These are phyloP conservation scores for Tetanocera ferruginea DNA, from an alignment of 2,888 invertebrate genomes.

Conservation along the genomic window DNA sequence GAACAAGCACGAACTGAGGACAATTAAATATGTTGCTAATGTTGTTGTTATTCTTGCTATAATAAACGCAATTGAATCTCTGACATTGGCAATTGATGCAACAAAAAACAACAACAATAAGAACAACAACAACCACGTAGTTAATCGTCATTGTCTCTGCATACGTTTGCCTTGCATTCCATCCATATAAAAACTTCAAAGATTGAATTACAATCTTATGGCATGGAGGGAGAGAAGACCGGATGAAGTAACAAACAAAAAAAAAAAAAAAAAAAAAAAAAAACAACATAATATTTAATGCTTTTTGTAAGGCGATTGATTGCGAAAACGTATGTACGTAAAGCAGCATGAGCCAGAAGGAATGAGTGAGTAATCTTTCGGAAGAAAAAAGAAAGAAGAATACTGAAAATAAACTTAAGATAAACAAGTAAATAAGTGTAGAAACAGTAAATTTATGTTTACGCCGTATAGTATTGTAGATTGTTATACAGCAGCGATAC, in stretches of 20 bases:
- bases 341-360: background rate
- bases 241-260: no score
- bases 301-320: constrained; percentile 9
- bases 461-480: background rate
- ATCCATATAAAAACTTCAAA: constrained; percentile 1
- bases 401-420: background rate
- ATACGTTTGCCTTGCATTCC: constrained; percentile 15
- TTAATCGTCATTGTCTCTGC: background rate
- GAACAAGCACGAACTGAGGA: background rate
- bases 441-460: background rate
- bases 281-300: background rate
- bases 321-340: background rate
- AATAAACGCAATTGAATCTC: constrained; percentile 19
- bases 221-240: background rate
- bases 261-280: no score
- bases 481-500: background rate
- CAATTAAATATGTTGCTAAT: constrained; percentile 16
- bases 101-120: background rate
- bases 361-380: constrained; percentile 18
- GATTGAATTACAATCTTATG: constrained; percentile 28
- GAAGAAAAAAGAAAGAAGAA: background rate
- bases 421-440: background rate
- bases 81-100: constrained; percentile 34
- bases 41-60: background rate
- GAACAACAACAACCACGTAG: background rate